Conservation (phyloP, 2,888 invertebrate genomes). For the Cremastinae sp. region DNA sequence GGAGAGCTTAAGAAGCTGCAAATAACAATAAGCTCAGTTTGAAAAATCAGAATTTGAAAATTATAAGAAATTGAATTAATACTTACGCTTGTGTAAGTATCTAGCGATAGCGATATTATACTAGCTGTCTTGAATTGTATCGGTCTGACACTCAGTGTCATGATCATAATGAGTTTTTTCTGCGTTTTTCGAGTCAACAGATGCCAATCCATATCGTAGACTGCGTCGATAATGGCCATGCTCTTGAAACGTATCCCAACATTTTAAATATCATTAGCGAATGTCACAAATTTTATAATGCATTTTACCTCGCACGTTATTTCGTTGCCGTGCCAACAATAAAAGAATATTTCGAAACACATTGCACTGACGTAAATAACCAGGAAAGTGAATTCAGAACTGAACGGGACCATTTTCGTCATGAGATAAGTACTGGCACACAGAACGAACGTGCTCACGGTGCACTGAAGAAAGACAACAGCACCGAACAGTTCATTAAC, state of each 20-base stretch:
- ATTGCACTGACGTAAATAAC: conserved; percentile 31
- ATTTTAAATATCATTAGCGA: too few species aligned
- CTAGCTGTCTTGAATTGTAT: conserved; percentile 39
- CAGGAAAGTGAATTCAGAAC: conserved; percentile 39
- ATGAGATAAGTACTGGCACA: conserved; percentile 62
- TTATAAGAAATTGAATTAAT: conserved; percentile 5
- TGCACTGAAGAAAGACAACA: conserved; percentile 57
- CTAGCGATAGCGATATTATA: conserved; percentile 40
- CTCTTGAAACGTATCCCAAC: conserved; percentile 35
- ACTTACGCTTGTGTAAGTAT: conserved; percentile 43
- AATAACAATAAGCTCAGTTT: background rate
- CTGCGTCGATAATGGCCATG: conserved; percentile 18
- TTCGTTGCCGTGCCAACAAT: conserved; percentile 70
- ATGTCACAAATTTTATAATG: background rate
- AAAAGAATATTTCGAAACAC: conserved; percentile 64
- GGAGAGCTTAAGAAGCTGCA: conserved; percentile 52
- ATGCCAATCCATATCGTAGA: conserved; percentile 48
- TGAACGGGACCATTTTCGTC: conserved; percentile 31
- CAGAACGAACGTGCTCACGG: conserved; percentile 47
- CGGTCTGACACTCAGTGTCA: conserved; percentile 20
- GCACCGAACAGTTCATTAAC: conserved; percentile 51
- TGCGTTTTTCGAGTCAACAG: conserved; percentile 15
- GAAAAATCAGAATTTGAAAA: too few species aligned
- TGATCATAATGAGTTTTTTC: conserved; percentile 36
- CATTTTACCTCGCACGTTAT: conserved; percentile 61